Percentiles rank a stretch among this genome's conserved stretches.
Evolutionary conservation across 2,888 invertebrate genomes (phyloP).

Genomic region (Cyrtodaria siliqua): DNA sequence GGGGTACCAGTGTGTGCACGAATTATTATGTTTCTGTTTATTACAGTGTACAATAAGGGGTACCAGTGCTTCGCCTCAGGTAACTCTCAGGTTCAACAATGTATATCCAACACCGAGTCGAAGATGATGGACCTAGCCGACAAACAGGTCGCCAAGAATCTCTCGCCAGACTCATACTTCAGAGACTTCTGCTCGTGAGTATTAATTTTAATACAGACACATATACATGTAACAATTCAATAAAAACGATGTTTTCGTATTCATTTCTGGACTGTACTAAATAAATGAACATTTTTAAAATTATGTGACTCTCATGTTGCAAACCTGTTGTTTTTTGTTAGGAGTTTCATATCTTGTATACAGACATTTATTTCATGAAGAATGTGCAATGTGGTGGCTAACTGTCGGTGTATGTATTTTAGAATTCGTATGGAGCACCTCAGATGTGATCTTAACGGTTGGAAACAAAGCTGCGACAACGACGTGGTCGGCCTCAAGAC

Average conservation of each 20-base stretch:
- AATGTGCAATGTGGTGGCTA: no score
- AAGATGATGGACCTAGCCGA: conserved; percentile 64
- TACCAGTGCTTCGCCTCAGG: conserved; percentile 58
- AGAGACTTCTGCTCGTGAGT: conserved; percentile 71
- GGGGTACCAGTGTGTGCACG: conserved; percentile 47
- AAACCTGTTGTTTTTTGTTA: no score
- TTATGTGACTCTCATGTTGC: no score
- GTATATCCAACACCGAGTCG: conserved; percentile 61
- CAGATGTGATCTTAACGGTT: conserved; percentile 66
- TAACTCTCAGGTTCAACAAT: conserved; percentile 53
- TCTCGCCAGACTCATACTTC: conserved; percentile 67
- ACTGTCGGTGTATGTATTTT: no score
- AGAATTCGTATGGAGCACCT: conserved; percentile 69
- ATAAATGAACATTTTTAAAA: no score
- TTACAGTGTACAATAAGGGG: conserved; percentile 60
- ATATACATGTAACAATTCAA: no score
- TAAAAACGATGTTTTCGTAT: no score
- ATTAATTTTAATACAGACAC: no score
- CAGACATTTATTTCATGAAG: no score
- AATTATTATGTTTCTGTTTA: no score
- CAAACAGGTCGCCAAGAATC: conserved; percentile 61
- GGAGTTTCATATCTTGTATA: no score
- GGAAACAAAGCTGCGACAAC: conserved; percentile 50
- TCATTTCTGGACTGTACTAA: no score
- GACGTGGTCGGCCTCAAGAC: conserved; percentile 67